These are phyloP conservation scores for human (Homo sapiens) DNA, from an alignment of 2,113 vertebrate genomes.

Conservation along the genomic window DNA sequence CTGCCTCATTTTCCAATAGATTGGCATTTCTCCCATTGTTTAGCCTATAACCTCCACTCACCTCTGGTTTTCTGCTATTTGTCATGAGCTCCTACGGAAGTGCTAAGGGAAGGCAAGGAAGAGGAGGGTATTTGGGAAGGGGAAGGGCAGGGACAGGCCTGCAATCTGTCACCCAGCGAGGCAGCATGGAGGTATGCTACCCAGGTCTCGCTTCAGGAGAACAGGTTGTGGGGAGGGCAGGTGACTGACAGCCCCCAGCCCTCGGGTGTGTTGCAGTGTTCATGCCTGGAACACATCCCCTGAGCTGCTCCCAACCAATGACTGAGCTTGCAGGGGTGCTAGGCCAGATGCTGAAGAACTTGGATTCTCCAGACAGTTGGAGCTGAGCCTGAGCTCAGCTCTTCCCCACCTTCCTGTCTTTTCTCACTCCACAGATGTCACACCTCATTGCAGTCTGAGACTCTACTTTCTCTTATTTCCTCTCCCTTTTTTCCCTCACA, in stretches of 20 bases:
- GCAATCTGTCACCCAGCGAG: not conserved
- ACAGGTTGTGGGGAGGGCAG: not conserved
- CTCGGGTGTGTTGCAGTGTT: not conserved
- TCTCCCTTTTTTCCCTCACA: not conserved
- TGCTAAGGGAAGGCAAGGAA: not conserved
- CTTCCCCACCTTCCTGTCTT: not conserved
- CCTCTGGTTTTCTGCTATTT: not conserved
- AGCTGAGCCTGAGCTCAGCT: not conserved
- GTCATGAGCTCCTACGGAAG: not conserved
- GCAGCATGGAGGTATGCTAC: not conserved
- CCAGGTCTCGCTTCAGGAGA: not conserved
- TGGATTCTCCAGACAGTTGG: not conserved
- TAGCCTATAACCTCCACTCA: not conserved
- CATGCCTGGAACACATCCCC: rapidly evolving
- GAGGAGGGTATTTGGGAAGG: not conserved
- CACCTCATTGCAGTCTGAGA: not conserved
- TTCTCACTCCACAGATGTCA: not conserved
- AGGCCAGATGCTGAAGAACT: not conserved
- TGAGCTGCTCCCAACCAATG: not conserved
- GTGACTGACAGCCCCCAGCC: not conserved
- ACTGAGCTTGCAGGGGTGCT: not conserved
- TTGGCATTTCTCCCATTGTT: not conserved
- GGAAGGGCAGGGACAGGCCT: not conserved
- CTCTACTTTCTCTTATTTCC: not conserved
- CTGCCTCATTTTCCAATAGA: not conserved